These are phyloP conservation scores for Drosophila murphyi DNA, from an alignment of 1,140 invertebrate genomes.

Conservation along the genomic window DNA sequence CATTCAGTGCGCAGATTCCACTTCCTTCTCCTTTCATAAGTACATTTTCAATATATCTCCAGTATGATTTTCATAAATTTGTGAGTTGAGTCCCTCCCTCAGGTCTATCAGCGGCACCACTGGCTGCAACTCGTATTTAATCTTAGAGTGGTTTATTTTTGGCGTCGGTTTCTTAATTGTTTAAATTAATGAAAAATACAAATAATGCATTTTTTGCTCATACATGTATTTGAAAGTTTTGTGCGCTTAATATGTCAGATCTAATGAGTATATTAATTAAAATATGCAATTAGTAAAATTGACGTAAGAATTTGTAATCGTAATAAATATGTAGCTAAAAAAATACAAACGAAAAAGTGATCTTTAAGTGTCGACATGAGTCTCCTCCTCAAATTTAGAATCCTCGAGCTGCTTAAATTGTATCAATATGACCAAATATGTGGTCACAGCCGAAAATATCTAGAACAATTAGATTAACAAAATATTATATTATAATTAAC, in stretches of 20 bases:
- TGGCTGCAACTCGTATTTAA: conserved; percentile 29
- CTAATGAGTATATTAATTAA: conserved; percentile 27
- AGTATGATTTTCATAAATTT: conserved; percentile 8
- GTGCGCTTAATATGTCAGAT: conserved; percentile 30
- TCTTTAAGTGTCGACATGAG: conserved; percentile 8
- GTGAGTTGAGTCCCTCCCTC: background rate
- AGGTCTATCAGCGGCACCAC: background rate
- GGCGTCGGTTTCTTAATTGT: conserved; percentile 63
- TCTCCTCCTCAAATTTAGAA: conserved; percentile 68
- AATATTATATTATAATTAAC: conserved; percentile 4
- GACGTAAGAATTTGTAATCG: conserved; percentile 68
- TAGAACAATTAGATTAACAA: conserved; percentile 21
- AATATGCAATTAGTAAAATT: conserved; percentile 66
- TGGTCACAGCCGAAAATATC: conserved; percentile 83
- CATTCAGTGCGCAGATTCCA: background rate
- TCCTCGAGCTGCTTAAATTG: conserved; percentile 83
- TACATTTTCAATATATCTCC: conserved; percentile 9
- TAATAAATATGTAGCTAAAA: conserved; percentile 53
- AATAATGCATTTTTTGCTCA: conserved; percentile 34
- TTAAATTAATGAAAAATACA: conserved; percentile 20
- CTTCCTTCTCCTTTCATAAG: background rate
- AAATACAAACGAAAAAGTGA: conserved; percentile 19
- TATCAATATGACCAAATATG: conserved; percentile 80
- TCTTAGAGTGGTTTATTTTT: conserved; percentile 14
- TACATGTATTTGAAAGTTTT: conserved; percentile 20